These are phyloP conservation scores for Cyrtorhinus lividipennis DNA, from an alignment of 1,140 invertebrate species.

Conservation along the genomic window DNA sequence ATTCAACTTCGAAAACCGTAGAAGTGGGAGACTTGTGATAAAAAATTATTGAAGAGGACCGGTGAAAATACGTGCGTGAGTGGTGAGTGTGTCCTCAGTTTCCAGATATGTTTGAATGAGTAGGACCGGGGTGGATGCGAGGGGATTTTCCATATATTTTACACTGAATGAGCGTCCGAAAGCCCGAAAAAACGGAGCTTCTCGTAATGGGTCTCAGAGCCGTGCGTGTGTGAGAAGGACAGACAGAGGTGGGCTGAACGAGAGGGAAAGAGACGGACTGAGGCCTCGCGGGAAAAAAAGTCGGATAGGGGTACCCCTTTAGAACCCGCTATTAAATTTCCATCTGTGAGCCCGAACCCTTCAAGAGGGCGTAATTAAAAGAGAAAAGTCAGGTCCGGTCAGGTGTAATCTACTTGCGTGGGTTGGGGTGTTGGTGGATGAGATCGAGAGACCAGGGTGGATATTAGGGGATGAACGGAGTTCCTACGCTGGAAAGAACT, in stretches of 20 bases:
- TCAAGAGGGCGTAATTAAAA: slow-evolving; percentile 14
- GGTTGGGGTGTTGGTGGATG: too few relatives aligned
- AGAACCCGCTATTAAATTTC: slow-evolving; percentile 11
- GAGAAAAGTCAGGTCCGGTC: slow-evolving; percentile 13
- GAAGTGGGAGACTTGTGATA: too few relatives aligned
- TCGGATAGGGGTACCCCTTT: not conserved
- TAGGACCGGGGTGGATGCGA: too few relatives aligned
- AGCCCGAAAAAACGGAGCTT: not conserved
- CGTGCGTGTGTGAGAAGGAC: not conserved
- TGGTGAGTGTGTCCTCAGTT: too few relatives aligned
- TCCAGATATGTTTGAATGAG: too few relatives aligned
- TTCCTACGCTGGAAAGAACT: not conserved
- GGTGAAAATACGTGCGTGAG: too few relatives aligned
- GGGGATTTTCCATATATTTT: too few relatives aligned
- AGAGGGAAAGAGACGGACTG: not conserved
- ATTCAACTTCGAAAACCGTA: too few relatives aligned
- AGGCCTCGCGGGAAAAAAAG: not conserved
- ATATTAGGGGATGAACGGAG: not conserved
- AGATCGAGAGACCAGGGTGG: not conserved
- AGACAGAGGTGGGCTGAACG: not conserved
- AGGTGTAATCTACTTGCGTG: slow-evolving; percentile 11
- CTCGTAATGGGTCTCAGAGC: not conserved
- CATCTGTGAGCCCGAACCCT: slow-evolving; percentile 5
- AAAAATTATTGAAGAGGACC: too few relatives aligned
- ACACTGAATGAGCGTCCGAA: not conserved